Base-by-base conservation (phyloP, 2,888 invertebrate species). In the Melinaea menophilus region DNA sequence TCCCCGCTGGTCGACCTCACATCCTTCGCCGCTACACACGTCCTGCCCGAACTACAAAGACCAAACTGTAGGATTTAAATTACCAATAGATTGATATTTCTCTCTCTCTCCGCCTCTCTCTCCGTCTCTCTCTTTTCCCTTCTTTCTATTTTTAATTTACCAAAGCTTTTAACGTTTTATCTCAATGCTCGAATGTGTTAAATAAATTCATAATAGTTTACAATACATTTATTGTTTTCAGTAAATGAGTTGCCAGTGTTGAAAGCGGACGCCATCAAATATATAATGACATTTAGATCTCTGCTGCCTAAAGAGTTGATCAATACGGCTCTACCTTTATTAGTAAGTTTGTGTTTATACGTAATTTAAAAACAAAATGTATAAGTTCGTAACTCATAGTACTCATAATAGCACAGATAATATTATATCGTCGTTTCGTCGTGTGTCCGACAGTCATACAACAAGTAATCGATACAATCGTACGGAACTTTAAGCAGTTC, bases 251-350 rank as follows among this genome's bases (percentile, higher is more conserved):
- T 95, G 66, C 97, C 98, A 0, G 97, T 99, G 1, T 86, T 99
- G 41, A 98, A 98, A 82, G 98, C 99, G 0, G 99, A 99, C 82
- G 96, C 97, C 3, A 94, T 99, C 61, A 99, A 99, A 82, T 99
- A 97, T 80, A 86, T 99, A 9, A 98, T 99, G 95, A 97, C 97
- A 5, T 99, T 99, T 88, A 93, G 99, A 64, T 96, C 96, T 63
- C 93, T 99, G 73, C 91, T 99, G 67, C 96, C 97, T 0, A 93
- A 93, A 57, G 95, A 97, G 69, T 90, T 95, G 11, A 90, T 99
- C 48, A 82, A 95, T 55, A 92, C 93, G 2, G 93, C 95, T 22
- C 84, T 99, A 61, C 97, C 98, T 0, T 92, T 95, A 66, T 84
- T 99, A 73, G 91, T 91, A 62, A 85, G 72, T 62, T 9, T 4